Evolutionary conservation across 2,888 invertebrate species (phyloP).

Genomic region (Eilema sororculum): DNA sequence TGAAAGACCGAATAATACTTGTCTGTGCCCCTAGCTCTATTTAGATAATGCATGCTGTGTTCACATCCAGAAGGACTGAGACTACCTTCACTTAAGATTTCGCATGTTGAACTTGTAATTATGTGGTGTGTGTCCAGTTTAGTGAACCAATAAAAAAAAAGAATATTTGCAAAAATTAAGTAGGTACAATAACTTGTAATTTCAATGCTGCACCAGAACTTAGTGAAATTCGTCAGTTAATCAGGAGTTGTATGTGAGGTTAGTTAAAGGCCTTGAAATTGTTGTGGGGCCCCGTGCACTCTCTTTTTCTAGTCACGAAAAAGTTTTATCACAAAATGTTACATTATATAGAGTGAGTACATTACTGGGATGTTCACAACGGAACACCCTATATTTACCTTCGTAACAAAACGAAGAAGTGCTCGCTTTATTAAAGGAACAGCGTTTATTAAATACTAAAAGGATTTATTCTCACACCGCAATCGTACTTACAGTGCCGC

Average conservation of each 20-base stretch:
- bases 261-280: neutral
- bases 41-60: no score
- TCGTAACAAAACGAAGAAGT: neutral
- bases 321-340: neutral
- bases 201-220: neutral
- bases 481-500: neutral
- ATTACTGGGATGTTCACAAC: neutral
- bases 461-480: neutral
- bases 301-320: neutral
- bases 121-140: no score
- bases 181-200: no score
- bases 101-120: no score
- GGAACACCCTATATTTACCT: neutral
- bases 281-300: neutral
- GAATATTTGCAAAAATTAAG: no score
- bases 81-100: no score
- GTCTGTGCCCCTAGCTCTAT: no score
- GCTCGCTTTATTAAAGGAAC: neutral
- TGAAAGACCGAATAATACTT: neutral
- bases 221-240: neutral
- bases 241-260: neutral
- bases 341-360: conserved; percentile 2
- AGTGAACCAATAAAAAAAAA: no score
- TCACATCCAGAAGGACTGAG: no score
- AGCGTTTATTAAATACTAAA: neutral